phyloP scores from a whole-genome alignment of 1,140 invertebrate species.

The Leptinotarsa undecemlineata region DNA sequence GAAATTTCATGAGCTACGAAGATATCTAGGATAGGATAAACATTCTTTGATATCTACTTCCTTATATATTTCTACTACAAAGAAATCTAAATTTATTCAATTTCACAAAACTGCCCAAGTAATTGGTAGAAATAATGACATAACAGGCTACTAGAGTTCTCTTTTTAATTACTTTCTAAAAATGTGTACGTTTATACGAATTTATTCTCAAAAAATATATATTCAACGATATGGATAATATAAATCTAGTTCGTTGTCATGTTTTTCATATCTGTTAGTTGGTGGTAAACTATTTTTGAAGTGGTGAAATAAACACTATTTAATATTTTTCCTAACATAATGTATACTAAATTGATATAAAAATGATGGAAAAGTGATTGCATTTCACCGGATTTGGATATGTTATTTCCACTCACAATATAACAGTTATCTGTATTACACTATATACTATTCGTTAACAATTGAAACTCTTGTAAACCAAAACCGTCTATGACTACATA shows the following conservation, averaged over 20 bases:
- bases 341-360: no score
- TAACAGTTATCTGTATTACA: neutral
- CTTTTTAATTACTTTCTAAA: neutral
- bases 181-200: neutral
- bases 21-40: constrained; percentile 12
- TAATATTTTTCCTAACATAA: no score
- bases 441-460: neutral
- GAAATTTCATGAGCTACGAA: constrained; percentile 47
- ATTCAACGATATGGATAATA: neutral
- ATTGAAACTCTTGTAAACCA: neutral
- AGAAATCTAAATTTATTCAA: neutral
- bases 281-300: no score
- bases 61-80: no score
- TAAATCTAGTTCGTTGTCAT: no score
- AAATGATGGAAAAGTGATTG: no score
- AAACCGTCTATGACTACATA: neutral
- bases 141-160: neutral
- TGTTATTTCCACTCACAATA: neutral
- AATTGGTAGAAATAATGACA: neutral
- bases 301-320: no score
- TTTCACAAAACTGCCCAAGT: neutral
- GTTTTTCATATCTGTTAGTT: no score
- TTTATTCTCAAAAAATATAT: neutral
- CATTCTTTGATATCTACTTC: constrained; percentile 5
- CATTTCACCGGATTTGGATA: neutral